Evolutionary conservation across 2,888 invertebrate species (phyloP).

Genomic region (Isoperla grammatica): DNA sequence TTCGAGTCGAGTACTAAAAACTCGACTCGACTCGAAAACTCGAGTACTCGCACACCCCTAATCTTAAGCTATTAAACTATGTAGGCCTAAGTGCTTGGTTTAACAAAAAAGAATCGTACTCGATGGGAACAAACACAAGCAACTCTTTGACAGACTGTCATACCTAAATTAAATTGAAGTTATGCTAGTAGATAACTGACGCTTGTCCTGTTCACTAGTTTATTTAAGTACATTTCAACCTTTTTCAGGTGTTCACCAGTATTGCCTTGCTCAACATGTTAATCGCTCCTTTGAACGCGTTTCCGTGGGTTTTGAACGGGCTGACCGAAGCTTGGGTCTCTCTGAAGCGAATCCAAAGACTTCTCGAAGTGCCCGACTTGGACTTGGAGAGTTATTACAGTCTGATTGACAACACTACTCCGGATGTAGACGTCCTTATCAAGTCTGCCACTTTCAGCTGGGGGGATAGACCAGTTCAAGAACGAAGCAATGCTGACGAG

Average conservation of each 20-base stretch:
- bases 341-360: conserved; percentile 74
- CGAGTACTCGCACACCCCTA: no score
- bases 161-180: no score
- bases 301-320: conserved; percentile 98
- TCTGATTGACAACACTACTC: conserved; percentile 26
- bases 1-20: no score
- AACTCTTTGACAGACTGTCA: no score
- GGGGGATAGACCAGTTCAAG: conserved; percentile 44
- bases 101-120: no score
- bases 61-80: no score
- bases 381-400: conserved; percentile 42
- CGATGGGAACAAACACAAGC: no score
- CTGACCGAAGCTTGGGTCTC: conserved; percentile 95
- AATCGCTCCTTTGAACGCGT: conserved; percentile 91
- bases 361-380: conserved; percentile 55
- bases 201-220: no score
- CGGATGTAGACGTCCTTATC: conserved; percentile 52
- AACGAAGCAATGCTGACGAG: conserved; percentile 45
- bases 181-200: no score
- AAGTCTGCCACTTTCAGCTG: conserved; percentile 57
- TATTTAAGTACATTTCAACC: conserved; percentile 14
- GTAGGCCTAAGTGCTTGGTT: no score
- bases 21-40: no score
- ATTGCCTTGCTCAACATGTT: conserved; percentile 94
- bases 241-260: conserved; percentile 72